Evolutionary conservation across 1,140 invertebrate genomes (phyloP).

Genomic region (Halyomorpha halys): DNA sequence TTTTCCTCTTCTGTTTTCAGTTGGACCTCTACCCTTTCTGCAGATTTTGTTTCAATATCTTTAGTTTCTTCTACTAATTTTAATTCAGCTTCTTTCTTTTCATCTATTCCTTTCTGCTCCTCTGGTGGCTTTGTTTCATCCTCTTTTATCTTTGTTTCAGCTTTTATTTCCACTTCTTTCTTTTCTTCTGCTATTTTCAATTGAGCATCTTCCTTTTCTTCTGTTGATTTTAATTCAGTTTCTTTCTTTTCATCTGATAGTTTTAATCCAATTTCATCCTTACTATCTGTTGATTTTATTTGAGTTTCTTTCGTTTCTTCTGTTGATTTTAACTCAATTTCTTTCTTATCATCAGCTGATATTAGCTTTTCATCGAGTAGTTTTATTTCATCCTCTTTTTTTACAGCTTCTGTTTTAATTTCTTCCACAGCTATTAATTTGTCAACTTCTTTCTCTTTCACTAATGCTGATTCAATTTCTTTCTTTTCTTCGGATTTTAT

Average conservation of each 20-base stretch:
- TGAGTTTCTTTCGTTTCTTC: neutral
- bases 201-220: neutral
- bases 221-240: neutral
- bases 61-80: neutral
- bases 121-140: neutral
- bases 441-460: neutral
- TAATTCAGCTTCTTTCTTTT: neutral
- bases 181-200: neutral
- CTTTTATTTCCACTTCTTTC: neutral
- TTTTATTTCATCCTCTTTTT: neutral
- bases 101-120: neutral
- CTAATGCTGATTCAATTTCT: neutral
- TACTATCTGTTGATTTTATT: neutral
- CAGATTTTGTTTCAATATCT: conserved; percentile 28
- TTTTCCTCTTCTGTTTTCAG: conserved; percentile 31
- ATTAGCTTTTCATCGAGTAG: too few relatives aligned
- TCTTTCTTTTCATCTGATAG: neutral
- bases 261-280: neutral
- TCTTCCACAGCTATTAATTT: neutral
- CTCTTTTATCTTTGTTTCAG: neutral
- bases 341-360: neutral
- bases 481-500: neutral
- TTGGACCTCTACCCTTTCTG: neutral
- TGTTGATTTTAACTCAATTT: neutral
- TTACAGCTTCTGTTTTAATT: too few relatives aligned